A percentile compares a stretch with the other conserved stretches of the same genome.
Conservation (phyloP, 2,797 vertebrate species). For the Chelon auratus region DNA sequence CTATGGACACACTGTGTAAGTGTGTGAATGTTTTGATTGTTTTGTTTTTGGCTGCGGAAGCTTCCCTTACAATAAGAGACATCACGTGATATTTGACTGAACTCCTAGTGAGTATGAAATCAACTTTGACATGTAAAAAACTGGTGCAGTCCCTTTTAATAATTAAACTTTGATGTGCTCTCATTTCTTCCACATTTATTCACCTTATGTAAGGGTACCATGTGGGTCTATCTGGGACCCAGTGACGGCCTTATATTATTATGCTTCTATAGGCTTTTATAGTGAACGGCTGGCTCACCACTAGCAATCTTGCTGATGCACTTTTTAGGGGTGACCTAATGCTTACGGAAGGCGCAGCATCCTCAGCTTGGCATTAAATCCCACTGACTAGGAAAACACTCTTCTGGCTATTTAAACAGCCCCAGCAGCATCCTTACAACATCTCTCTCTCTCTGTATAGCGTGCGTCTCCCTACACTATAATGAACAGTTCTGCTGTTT, state of each 20-base stretch:
- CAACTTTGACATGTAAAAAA: no score
- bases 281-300: background rate
- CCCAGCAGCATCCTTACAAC: background rate
- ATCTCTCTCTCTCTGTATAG: background rate
- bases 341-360: constrained; percentile 5
- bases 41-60: no score
- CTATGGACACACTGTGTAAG: no score
- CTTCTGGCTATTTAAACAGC: background rate
- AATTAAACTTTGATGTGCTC: no score
- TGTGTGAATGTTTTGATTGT: no score
- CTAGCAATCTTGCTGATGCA: constrained; percentile 23
- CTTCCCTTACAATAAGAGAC: no score
- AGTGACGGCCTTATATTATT: background rate
- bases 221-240: background rate
- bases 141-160: no score
- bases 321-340: constrained; percentile 11
- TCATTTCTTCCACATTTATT: no score
- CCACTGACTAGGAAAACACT: background rate
- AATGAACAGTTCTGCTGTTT: constrained; percentile 46
- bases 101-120: no score
- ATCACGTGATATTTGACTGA: no score
- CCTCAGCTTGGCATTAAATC: background rate
- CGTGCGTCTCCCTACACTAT: constrained; percentile 26
- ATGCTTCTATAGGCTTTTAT: background rate
- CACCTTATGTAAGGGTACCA: no score